These are phyloP conservation scores for Scopus umbretta DNA, from an alignment of 2,113 vertebrate genomes.

Conservation along the genomic window DNA sequence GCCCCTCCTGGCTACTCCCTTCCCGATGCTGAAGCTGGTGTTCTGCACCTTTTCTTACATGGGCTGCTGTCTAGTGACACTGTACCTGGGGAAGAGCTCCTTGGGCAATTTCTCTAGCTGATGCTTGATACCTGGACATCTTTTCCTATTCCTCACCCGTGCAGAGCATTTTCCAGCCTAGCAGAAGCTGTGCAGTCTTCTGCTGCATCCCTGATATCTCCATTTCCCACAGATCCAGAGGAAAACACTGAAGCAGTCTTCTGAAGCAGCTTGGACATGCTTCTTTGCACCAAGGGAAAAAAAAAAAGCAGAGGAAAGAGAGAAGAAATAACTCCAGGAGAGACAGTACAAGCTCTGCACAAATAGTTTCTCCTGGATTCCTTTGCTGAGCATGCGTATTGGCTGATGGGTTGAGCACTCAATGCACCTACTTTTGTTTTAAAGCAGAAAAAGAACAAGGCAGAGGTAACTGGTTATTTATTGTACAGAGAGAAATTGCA, in stretches of 20 bases:
- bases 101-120: not conserved
- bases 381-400: not conserved
- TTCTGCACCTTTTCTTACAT: not conserved
- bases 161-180: not conserved
- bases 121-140: not conserved
- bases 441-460: not conserved
- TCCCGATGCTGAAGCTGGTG: accelerated
- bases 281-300: not conserved
- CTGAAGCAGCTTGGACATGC: not conserved
- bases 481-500: not conserved
- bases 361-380: not conserved
- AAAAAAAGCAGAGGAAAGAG: not conserved
- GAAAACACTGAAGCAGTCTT: not conserved
- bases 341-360: not conserved
- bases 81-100: not conserved
- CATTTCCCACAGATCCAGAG: not conserved
- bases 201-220: not conserved
- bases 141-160: not conserved
- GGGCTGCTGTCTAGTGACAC: not conserved
- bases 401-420: not conserved
- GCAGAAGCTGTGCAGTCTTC: not conserved
- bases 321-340: not conserved
- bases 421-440: not conserved
- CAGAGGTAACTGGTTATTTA: not conserved
- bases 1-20: not conserved